Evolutionary conservation across 2,797 vertebrate genomes (phyloP), one percentile per base, ranked within the genome.

Genomic region (Luscinia luscinia): DNA sequence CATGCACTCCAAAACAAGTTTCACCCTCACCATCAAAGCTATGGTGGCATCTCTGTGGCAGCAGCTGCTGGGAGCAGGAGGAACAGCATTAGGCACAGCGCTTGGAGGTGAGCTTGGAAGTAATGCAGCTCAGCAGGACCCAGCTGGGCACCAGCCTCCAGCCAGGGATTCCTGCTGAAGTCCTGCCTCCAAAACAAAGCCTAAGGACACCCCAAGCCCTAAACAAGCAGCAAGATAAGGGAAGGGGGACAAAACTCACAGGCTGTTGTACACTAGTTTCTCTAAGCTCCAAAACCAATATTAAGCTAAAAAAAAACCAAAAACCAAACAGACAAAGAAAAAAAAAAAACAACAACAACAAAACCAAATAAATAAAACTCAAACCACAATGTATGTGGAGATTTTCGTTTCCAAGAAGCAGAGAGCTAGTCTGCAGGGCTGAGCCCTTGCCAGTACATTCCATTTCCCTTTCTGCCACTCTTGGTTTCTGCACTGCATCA

Each of bases 381-480:
- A 70, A 78, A 87, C 74, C 84, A 87, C 59, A 59, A 40, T 1
- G 28, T 89, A 91, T 82, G 89, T 57, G 46, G 83, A 87, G 80
- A n/a, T 94, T 82, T 89, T 87, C 0, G 2, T 84, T 96, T 96
- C 89, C 90, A 94, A 95, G 87, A 94, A 92, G 72, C n/a, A 67
- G 78, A 40, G 68, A 78, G 80, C 1, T 5, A 2, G 6, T 85
- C 75, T 15, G 2, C 49, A 51, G 66, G 2, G 13, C 82, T 86
- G 69, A 96, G 89, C 62, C 81, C 83, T 90, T 86, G 96, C 94
- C 95, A 96, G 90, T 76, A 96, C 96, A 96, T 96, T 96, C 92
- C 12, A 40, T 96, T 96, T 96, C 91, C 87, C 89, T 92, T 94
- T 96, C 95, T 94, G 92, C 87, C 95, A 89, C 95, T 96, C 90